Percentiles rank a stretch among this genome's conserved stretches.
Evolutionary conservation across 2,113 vertebrate genomes (phyloP).

Genomic region (Picathartes gymnocephalus): DNA sequence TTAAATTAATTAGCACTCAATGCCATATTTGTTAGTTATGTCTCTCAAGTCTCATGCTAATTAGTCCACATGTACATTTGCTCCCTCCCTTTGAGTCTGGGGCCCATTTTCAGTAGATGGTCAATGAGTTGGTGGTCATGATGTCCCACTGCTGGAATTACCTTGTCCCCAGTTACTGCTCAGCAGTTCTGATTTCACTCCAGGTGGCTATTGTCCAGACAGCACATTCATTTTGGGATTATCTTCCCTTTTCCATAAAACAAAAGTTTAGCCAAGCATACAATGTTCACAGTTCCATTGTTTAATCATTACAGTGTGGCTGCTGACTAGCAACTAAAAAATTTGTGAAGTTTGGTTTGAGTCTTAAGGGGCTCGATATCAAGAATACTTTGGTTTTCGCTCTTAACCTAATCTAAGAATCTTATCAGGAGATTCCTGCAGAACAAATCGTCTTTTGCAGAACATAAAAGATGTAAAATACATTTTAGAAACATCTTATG

Average conservation of each 20-base stretch:
- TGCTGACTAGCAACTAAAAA: background rate
- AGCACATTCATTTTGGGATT: background rate
- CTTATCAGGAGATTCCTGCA: background rate
- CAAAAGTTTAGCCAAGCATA: background rate
- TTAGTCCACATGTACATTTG: background rate
- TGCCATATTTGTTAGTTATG: background rate
- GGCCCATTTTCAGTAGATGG: background rate
- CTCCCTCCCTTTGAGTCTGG: background rate
- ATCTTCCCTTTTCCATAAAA: background rate
- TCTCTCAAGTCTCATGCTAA: background rate
- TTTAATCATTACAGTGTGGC: background rate
- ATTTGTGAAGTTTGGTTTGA: background rate
- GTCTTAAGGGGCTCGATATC: background rate
- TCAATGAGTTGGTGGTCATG: background rate
- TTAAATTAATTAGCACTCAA: background rate
- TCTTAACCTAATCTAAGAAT: background rate
- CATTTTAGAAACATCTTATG: background rate
- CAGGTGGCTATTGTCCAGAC: background rate
- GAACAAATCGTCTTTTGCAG: background rate
- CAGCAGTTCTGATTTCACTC: background rate
- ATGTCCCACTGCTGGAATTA: background rate
- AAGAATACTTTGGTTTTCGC: background rate
- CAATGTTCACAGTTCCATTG: background rate
- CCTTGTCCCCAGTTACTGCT: background rate
- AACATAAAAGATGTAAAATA: background rate